Conservation (phyloP, 2,888 invertebrate species). For the Ophion ellenae region DNA sequence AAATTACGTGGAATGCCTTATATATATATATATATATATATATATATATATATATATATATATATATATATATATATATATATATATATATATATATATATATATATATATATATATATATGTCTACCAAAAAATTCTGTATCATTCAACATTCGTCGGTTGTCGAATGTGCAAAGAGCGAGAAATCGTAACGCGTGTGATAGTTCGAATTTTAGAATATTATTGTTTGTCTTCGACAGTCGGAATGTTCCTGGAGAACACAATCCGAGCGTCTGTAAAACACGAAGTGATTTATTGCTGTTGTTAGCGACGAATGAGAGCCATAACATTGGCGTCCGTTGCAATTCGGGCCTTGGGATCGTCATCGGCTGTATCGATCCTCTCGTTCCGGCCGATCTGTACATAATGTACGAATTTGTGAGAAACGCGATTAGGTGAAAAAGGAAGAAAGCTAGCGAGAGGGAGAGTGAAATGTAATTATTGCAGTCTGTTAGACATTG, state of each 20-base stretch:
- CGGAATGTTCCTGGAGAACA: conserved; percentile 31
- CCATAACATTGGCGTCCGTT: conserved; percentile 16
- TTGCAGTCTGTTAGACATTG: conserved; percentile 48
- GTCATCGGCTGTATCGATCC: conserved; percentile 24
- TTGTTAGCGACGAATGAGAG: conserved; percentile 13
- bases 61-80: too few species aligned
- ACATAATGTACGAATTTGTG: conserved; percentile 61
- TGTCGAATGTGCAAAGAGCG: background rate
- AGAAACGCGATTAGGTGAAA: conserved; percentile 6
- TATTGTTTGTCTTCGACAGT: conserved; percentile 9
- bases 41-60: too few species aligned
- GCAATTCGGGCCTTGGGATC: conserved; percentile 49
- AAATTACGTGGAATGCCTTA: too few species aligned
- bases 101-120: background rate
- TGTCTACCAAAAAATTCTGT: too few species aligned
- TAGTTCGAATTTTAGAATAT: conserved; percentile 28
- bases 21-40: too few species aligned
- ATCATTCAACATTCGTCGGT: too few species aligned
- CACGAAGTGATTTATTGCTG: conserved; percentile 15
- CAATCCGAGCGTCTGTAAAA: background rate
- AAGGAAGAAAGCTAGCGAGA: conserved; percentile 38
- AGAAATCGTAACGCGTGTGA: conserved; percentile 23
- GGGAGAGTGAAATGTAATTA: conserved; percentile 41
- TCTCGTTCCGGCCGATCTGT: conserved; percentile 57
- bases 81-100: too few species aligned